Evolutionary conservation across 2,888 invertebrate species (phyloP).

Genomic region (Hydrotaea diabolus): DNA sequence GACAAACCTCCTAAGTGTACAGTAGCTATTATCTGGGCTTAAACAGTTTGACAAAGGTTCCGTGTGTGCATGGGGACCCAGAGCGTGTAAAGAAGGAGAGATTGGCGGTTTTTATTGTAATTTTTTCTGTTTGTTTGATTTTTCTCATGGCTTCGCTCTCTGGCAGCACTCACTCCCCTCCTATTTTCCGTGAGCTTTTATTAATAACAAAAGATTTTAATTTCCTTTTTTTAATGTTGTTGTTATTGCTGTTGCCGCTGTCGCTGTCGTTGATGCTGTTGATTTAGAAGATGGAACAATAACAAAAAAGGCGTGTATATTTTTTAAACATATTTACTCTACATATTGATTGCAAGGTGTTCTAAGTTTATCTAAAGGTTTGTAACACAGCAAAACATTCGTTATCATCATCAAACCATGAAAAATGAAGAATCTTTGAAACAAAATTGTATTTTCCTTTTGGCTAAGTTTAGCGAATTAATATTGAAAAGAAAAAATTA

Average conservation of each 20-base stretch:
- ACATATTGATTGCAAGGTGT: neutral
- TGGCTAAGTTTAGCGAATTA: too few relatives aligned
- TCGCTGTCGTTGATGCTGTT: neutral
- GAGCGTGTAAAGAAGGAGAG: neutral
- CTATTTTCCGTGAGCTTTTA: constrained; percentile 21
- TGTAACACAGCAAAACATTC: too few relatives aligned
- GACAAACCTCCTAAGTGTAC: neutral
- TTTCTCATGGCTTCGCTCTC: neutral
- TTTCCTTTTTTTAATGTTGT: neutral
- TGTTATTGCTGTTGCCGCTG: neutral
- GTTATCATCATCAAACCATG: too few relatives aligned
- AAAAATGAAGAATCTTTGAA: too few relatives aligned
- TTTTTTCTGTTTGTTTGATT: constrained; percentile 14
- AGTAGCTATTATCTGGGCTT: constrained; percentile 31
- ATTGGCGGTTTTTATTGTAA: neutral
- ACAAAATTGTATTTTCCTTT: too few relatives aligned
- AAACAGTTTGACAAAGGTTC: neutral
- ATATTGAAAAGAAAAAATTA: too few relatives aligned
- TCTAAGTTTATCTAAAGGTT: too few relatives aligned
- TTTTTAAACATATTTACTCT: neutral
- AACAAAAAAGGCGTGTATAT: too few relatives aligned
- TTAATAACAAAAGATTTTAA: constrained; percentile 51
- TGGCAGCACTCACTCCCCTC: neutral
- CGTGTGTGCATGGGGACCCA: neutral
- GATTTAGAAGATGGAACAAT: neutral